Conservation (phyloP, 2,888 invertebrate species). For the Campoplex nolae region DNA sequence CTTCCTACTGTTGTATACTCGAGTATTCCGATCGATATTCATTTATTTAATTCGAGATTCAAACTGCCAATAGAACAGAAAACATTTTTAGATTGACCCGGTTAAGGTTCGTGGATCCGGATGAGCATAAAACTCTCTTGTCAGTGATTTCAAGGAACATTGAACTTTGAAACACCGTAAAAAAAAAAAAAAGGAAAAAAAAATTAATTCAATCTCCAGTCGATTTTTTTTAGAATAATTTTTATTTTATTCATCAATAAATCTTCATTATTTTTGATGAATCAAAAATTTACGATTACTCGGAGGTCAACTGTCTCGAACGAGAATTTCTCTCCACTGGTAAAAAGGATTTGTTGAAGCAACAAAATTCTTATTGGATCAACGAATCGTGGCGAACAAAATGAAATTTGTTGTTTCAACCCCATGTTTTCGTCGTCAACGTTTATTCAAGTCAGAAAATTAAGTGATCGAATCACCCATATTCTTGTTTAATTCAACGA, state of each 20-base stretch:
- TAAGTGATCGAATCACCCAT: too few relatives aligned
- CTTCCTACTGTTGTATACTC: too few relatives aligned
- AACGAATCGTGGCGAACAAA: too few relatives aligned
- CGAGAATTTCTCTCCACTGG: neutral
- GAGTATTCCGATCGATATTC: constrained; percentile 74
- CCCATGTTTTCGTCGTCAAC: too few relatives aligned
- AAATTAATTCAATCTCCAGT: neutral
- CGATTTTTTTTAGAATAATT: neutral
- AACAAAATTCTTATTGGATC: too few relatives aligned
- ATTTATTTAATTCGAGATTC: constrained; percentile 73
- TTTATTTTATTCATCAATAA: neutral
- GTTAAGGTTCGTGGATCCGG: constrained; percentile 31
- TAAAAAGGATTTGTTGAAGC: too few relatives aligned
- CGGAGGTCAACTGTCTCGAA: neutral
- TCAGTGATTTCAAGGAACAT: neutral
- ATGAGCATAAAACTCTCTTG: constrained; percentile 18
- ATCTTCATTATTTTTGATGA: neutral
- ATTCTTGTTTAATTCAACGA: too few relatives aligned
- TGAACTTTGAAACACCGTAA: neutral
- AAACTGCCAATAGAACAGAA: constrained; percentile 29
- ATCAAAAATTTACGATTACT: neutral
- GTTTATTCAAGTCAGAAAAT: too few relatives aligned
- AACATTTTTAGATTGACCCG: constrained; percentile 14
- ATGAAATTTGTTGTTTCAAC: too few relatives aligned
- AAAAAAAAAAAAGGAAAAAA: neutral